These are phyloP conservation scores for Acanthurus leucopareius DNA, from an alignment of 2,797 vertebrate species.

Conservation along the genomic window DNA sequence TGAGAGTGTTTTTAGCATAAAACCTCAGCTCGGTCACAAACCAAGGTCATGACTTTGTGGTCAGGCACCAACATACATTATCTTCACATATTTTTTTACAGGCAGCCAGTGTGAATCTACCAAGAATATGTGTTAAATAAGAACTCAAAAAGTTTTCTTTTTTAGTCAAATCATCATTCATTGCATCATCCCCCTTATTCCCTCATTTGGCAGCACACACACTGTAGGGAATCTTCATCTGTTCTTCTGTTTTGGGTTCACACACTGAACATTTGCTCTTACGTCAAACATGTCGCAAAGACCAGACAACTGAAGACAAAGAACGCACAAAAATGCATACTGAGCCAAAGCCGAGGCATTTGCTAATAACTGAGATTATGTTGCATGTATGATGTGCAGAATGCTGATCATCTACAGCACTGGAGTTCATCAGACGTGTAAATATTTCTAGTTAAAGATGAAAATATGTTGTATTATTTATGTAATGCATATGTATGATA, in stretches of 20 bases:
- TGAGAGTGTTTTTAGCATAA: not conserved
- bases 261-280: constrained; percentile 38
- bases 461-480: constrained; percentile 1
- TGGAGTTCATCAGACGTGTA: not conserved
- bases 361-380: constrained; percentile 1
- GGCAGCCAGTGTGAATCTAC: not conserved
- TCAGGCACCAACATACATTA: constrained; percentile 1
- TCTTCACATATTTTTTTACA: not conserved
- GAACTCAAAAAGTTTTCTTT: not conserved
- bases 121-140: not conserved
- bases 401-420: not conserved
- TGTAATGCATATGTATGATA: not conserved
- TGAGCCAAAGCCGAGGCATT: constrained; percentile 16
- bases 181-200: constrained; percentile 23
- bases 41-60: not conserved
- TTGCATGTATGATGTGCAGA: not conserved
- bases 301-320: constrained; percentile 17
- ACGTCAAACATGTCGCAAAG: constrained; percentile 24
- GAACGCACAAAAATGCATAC: constrained; percentile 15
- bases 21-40: not conserved
- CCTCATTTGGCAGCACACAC: constrained; percentile 21
- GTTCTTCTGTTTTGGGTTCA: constrained; percentile 40
- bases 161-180: constrained; percentile 6
- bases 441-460: not conserved
- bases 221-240: constrained; percentile 27